Percentiles rank a stretch among this genome's conserved stretches.
phyloP scores from a whole-genome alignment of 2,888 invertebrate genomes.

The Phytoseiulus persimilis region DNA sequence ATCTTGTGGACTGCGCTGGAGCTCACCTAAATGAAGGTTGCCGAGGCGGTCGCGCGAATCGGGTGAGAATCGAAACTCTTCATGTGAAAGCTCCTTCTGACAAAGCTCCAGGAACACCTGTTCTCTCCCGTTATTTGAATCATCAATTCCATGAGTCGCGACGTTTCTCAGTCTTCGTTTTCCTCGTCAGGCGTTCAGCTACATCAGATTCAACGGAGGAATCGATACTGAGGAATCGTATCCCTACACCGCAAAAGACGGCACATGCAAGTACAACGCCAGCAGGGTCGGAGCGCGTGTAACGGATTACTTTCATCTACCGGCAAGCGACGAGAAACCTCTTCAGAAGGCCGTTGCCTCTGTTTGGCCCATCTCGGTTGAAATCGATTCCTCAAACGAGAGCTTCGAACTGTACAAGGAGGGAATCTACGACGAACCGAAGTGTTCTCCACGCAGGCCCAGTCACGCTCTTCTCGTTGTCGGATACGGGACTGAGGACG shows the following conservation, averaged over 20 bases:
- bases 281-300: slow-evolving; percentile 66
- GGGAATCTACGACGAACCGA: slow-evolving; percentile 66
- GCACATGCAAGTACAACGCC: slow-evolving; percentile 54
- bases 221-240: slow-evolving; percentile 80
- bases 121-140: no score
- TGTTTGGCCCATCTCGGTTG: slow-evolving; percentile 73
- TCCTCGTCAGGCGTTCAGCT: slow-evolving; percentile 50
- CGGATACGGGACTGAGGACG: slow-evolving; percentile 63
- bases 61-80: not conserved
- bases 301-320: slow-evolving; percentile 68
- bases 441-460: slow-evolving; percentile 61
- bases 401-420: slow-evolving; percentile 71
- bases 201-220: slow-evolving; percentile 58
- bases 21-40: slow-evolving; percentile 42
- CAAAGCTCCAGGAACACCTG: no score
- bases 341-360: slow-evolving; percentile 70
- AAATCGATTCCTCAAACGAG: slow-evolving; percentile 76
- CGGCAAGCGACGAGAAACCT: slow-evolving; percentile 63
- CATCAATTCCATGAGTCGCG: no score
- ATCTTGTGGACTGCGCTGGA: slow-evolving; percentile 39
- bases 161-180: no score
- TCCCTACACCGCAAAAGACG: slow-evolving; percentile 65
- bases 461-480: slow-evolving; percentile 79
- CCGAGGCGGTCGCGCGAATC: slow-evolving; percentile 49
- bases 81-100: no score